Conservation (phyloP, 2,113 vertebrate genomes). For the Galemys pyrenaicus region DNA sequence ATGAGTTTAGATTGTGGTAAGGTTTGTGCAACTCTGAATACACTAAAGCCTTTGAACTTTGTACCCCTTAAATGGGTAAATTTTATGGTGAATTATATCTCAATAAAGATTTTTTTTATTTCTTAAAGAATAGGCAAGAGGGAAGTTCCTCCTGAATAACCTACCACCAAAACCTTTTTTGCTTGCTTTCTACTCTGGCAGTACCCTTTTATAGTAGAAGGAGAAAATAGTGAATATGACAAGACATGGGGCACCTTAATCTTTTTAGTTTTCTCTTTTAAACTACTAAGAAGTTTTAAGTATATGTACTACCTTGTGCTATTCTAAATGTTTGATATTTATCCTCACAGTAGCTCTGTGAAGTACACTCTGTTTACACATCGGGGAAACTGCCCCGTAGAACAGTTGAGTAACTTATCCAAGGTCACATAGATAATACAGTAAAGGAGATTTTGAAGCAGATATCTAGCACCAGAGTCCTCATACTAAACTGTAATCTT, state of each 20-base stretch:
- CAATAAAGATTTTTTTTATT: no score
- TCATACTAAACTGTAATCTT: not conserved
- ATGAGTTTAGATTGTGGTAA: not conserved
- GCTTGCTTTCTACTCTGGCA: not conserved
- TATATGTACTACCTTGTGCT: not conserved
- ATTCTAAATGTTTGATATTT: not conserved
- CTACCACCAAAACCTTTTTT: not conserved
- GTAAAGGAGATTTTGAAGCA: not conserved
- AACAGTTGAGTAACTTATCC: not conserved
- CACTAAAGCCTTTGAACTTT: no score
- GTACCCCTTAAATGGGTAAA: no score
- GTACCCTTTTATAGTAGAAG: not conserved
- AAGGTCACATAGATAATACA: not conserved
- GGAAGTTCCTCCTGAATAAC: not conserved
- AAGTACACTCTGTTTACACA: not conserved
- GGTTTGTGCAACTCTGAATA: no score
- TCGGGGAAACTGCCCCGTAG: not conserved
- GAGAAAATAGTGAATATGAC: not conserved
- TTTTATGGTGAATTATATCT: no score
- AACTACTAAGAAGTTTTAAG: not conserved
- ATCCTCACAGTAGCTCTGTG: not conserved
- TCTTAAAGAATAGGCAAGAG: not conserved
- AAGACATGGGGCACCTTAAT: not conserved
- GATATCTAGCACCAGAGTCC: not conserved
- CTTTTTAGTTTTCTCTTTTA: not conserved